Percentiles rank a stretch among this genome's conserved stretches.
These are phyloP conservation scores for Lamproptera curius DNA, from an alignment of 2,888 invertebrate species.

Conservation along the genomic window DNA sequence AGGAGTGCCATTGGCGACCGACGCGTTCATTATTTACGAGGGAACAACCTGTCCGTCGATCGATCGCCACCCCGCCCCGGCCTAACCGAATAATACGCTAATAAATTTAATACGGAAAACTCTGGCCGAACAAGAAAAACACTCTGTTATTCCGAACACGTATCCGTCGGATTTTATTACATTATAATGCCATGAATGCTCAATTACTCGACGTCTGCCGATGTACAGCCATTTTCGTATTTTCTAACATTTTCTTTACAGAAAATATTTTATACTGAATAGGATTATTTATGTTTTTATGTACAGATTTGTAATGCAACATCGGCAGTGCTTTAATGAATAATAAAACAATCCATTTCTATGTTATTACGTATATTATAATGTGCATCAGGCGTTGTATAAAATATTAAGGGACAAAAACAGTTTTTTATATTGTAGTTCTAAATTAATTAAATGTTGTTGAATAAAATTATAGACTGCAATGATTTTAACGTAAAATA, in stretches of 20 bases:
- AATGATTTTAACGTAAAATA: constrained; percentile 2
- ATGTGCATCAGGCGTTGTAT: no score
- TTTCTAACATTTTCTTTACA: not conserved
- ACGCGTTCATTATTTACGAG: constrained; percentile 62
- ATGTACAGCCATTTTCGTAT: not conserved
- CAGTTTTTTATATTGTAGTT: no score
- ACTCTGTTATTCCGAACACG: constrained; percentile 2
- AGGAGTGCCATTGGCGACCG: constrained; percentile 33
- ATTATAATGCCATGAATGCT: constrained; percentile 1
- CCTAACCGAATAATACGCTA: constrained; percentile 19
- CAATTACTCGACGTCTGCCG: not conserved
- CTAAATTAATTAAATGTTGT: no score
- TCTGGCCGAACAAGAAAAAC: not conserved
- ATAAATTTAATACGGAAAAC: constrained; percentile 17
- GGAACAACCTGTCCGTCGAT: constrained; percentile 20
- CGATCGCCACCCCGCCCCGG: constrained; percentile 14
- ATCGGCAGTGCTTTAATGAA: no score
- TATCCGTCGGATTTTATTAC: constrained; percentile 5
- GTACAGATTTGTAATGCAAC: no score
- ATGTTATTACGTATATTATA: no score
- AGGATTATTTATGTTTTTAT: not conserved
- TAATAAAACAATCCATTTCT: no score
- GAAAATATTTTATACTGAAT: not conserved
- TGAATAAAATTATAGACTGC: constrained; percentile 1
- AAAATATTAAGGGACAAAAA: no score